Percentiles rank a stretch among this genome's conserved stretches.
Conservation (phyloP, 1,140 invertebrate genomes). For the Pogonognathellus flavescens region DNA sequence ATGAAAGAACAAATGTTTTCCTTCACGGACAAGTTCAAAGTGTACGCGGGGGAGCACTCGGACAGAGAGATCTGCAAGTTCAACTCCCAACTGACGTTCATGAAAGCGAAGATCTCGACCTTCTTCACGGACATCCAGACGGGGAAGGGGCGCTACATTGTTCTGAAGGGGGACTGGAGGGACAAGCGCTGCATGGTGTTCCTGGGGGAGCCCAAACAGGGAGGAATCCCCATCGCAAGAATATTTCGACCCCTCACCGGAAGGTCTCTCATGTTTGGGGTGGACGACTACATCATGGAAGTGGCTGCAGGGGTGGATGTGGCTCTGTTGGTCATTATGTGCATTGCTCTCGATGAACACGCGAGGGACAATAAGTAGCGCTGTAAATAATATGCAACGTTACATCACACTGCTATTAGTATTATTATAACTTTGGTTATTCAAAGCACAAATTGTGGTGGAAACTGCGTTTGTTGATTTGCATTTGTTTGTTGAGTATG, state of each 20-base stretch:
- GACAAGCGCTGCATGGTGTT: slow-evolving; percentile 57
- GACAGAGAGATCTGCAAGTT: slow-evolving; percentile 61
- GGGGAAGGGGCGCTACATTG: slow-evolving; percentile 35
- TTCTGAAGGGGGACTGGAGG: slow-evolving; percentile 62
- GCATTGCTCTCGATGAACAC: slow-evolving; percentile 63
- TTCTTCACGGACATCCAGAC: slow-evolving; percentile 51
- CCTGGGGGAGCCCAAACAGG: slow-evolving; percentile 60
- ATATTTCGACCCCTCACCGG: slow-evolving; percentile 55
- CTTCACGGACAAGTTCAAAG: slow-evolving; percentile 60
- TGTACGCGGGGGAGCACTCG: slow-evolving; percentile 56
- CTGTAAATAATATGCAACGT: neutral
- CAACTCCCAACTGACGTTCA: slow-evolving; percentile 48
- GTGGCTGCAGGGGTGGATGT: slow-evolving; percentile 61
- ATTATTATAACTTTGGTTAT: too few relatives aligned
- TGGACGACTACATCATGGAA: slow-evolving; percentile 62
- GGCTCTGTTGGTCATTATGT: slow-evolving; percentile 59
- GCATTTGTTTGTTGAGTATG: too few relatives aligned
- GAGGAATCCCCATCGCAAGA: slow-evolving; percentile 58
- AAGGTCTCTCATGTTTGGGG: slow-evolving; percentile 51
- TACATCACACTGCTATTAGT: too few relatives aligned
- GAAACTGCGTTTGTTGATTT: too few relatives aligned
- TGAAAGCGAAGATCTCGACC: slow-evolving; percentile 56
- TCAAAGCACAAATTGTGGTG: too few relatives aligned
- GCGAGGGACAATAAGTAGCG: slow-evolving; percentile 51
- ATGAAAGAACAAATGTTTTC: slow-evolving; percentile 59